phyloP scores from a whole-genome alignment of 2,113 vertebrate species.

The Scolopax mira region DNA sequence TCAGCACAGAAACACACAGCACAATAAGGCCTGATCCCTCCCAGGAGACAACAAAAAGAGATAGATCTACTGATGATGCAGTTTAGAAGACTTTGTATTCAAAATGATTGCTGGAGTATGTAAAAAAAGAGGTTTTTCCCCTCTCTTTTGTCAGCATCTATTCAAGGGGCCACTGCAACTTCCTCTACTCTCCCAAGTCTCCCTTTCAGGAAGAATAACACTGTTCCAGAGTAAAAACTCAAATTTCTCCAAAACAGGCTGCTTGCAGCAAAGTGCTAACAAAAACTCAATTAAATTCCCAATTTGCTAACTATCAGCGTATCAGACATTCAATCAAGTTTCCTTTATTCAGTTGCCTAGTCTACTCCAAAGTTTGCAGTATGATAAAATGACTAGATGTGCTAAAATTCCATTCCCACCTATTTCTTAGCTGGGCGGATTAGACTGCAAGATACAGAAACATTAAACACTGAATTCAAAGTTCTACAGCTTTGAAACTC shows the following conservation, averaged over 20 bases:
- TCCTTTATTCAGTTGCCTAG: background rate
- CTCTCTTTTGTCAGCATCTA: background rate
- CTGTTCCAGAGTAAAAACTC: background rate
- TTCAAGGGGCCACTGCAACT: background rate
- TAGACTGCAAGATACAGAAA: slow-evolving; percentile 8
- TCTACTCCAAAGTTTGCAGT: background rate
- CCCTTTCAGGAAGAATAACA: rapidly evolving
- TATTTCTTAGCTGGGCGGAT: slow-evolving; percentile 14
- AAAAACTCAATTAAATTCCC: slow-evolving; percentile 26
- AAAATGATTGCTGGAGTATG: background rate
- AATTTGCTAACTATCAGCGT: slow-evolving; percentile 3
- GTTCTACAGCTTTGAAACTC: slow-evolving; percentile 5
- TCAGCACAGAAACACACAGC: background rate
- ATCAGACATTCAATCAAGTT: background rate
- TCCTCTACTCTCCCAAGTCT: background rate
- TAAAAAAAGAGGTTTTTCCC: background rate
- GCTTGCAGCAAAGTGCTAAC: background rate
- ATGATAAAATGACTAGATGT: slow-evolving; percentile 11
- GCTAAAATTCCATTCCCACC: slow-evolving; percentile 8
- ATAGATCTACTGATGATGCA: background rate
- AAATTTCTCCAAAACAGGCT: background rate
- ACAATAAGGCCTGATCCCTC: rapidly evolving
- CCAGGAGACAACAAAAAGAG: background rate
- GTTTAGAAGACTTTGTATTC: background rate
- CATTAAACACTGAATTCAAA: slow-evolving; percentile 16